Evolutionary conservation across 37 sponge, comb jelly and placozoan genomes (phyloP), one percentile per base, ranked within the genome.

Genomic region (Amphimedon queenslandica): DNA sequence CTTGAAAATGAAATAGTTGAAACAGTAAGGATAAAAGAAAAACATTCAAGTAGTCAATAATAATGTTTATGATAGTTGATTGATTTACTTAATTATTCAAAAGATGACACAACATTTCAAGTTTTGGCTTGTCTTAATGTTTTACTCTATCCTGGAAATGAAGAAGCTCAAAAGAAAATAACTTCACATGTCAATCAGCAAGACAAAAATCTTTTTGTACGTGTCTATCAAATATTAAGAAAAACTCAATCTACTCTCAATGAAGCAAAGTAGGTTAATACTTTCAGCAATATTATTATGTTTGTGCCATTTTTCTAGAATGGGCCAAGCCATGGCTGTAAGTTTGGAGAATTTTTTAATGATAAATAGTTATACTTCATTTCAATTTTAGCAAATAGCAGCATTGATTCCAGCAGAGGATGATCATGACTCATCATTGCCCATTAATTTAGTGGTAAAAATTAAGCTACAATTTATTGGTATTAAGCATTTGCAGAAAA

Each of bases 91-190:
- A 60, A 71, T 31, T 81, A 90, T 43, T n/a, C n/a, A n/a, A 84
- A 80, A 64, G 81, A 84, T 32, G 56, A 5, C 0, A 80, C 84
- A 51, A 77, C 63, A 10, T 43, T 61, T 29, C 81, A 90, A 63
- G 80, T 84, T 16, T 31, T 90, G 57, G 85, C 90, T 2, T 90
- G 84, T 32, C 69, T 90, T 42, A 57, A 77, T 29, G 70, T 72
- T 20, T 40, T 90, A 18, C 63, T 90, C 18, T 79, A 73, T 37
- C 65, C 70, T 55, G 90, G 85, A 23, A 79, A 90, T 55, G 42
- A 53, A 1, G 29, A 75, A 41, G 85, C 84, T 4, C 82, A 81
- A 60, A 24, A 74, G 16, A 74, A 74, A 4, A 55, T 80, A 37
- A 57, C 53, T 18, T 18, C 13, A 18, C 53, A 18, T 47, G 53